Base-by-base conservation (phyloP, 2,888 invertebrate species). In the Barypeithes pellucidus region DNA sequence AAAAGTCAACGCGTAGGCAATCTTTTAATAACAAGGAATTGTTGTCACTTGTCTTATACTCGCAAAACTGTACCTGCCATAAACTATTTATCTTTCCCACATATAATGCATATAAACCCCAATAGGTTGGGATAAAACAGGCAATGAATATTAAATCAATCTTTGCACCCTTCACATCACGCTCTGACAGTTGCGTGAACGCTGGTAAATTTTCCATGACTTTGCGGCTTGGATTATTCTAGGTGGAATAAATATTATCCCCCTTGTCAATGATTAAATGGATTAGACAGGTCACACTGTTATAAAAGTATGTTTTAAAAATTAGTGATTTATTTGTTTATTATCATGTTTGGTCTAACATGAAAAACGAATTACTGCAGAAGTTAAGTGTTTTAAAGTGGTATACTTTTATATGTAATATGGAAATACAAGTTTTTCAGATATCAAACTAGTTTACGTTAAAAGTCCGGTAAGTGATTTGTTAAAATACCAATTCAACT, bases 131-230 rank as follows among this genome's bases (percentile, higher is more conserved):
- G 24, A 50, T 50, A 50, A 50, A 50, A 50, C 50, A 50, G 22
- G n/a, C 50, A 50, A 50, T 50, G 50, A 50, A 50, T 50, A 50
- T 50, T 50, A 50, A 50, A 50, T 50, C 50, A 36, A 22, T 60
- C 39, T 36, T 60, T 39, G n/a, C 60, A 39, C 36, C 60, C 60
- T 39, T 20, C 50, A 36, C 45, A 45, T 62, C 62, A 62, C 11
- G 45, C 24, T 29, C 62, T 62, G 62, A 62, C 41, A 65, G 50
- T 43, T 65, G 65, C 52, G 65, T 65, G 65, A 50, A 50, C 16
- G 52, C 52, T 50, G 52, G 39, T 66, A 52, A 66, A 66, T 52
- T 52, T 54, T 66, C 22, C 36, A 66, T 66, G 39, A 54, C 66
- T 52, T 36, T 66, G 66, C 22, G 66, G 54, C 36, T 36, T 52